Base-by-base conservation (phyloP, 1,140 invertebrate species). In the Macrocentrus cingulum region DNA sequence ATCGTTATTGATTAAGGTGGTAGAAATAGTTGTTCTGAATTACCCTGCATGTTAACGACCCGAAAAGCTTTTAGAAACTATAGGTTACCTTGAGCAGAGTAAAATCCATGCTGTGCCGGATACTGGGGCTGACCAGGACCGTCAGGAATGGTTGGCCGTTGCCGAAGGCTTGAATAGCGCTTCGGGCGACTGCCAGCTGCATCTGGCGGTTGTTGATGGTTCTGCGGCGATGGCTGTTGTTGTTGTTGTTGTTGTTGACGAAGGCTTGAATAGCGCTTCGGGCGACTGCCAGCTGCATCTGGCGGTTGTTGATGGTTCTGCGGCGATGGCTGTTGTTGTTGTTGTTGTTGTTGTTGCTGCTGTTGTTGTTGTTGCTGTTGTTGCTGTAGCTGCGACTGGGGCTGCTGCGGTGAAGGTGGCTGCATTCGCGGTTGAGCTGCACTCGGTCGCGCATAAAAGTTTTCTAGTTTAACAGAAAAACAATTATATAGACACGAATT, bases 241-340 rank as follows among this genome's bases (percentile, higher is more conserved):
- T 29, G 25, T 37, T 64, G 67, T 19, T 65, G 25, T n/a, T n/a
- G 82, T 25, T 88, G 80, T 69, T 89, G 88, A 57, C 89, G 77
- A 64, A 90, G 81, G 50, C 87, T 87, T 1, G 89, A 91, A 70
- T 91, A 91, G 5, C 88, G 80, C 69, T 91, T 91, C n/a, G 88
- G 84, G 69, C 84, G 76, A 61, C 79, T 82, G 53, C 77, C 71
- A 63, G 80, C 67, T 62, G 69, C 67, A 64, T 80, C 70, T 39
- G 79, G 71, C 23, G 67, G 70, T 25, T 64, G 64, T n/a, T 69
- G 66, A 20, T 60, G 54, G 34, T 46, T 56, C 44, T 63, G 52
- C 36, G 61, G 69, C 41, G 65, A 61, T 18, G 63, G 66, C 16
- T 66, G 65, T 9, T 29, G 25, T 29, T 29, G 25, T 37, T 64